These are phyloP conservation scores for Dromococcyx pavoninus DNA, from an alignment of 2,797 vertebrate genomes.

Conservation along the genomic window DNA sequence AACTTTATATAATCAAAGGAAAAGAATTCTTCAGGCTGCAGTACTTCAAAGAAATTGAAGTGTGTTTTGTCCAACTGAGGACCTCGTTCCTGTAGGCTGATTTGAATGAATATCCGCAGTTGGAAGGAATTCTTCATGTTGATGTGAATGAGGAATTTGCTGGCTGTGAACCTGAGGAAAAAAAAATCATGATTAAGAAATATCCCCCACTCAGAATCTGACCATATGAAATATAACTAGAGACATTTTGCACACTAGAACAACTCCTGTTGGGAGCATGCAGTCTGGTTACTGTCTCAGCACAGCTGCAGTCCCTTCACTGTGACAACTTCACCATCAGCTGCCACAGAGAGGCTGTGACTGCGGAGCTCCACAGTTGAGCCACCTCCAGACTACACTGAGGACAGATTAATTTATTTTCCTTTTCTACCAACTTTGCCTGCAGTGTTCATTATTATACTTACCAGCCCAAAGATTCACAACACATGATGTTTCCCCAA, in stretches of 20 bases:
- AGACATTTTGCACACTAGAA: slow-evolving; percentile 11
- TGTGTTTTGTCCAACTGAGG: background rate
- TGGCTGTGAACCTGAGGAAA: background rate
- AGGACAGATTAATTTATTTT: slow-evolving; percentile 62
- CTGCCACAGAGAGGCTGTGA: slow-evolving; percentile 33
- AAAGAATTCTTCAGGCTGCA: background rate
- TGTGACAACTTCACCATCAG: slow-evolving; percentile 54
- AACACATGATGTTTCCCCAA: slow-evolving; percentile 32
- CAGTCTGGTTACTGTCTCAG: slow-evolving; percentile 58
- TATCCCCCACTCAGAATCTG: background rate
- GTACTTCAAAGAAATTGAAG: background rate
- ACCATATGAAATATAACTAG: background rate
- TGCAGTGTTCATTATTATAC: slow-evolving; percentile 46
- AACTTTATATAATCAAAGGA: background rate
- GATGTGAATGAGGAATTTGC: background rate
- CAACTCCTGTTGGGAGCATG: slow-evolving; percentile 43
- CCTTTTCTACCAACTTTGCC: slow-evolving; percentile 43
- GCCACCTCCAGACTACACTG: slow-evolving; percentile 13
- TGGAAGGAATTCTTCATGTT: slow-evolving; percentile 13
- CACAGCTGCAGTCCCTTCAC: slow-evolving; percentile 62
- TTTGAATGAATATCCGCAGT: background rate
- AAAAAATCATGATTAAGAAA: slow-evolving; percentile 33
- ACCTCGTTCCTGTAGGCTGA: background rate
- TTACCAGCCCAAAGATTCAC: slow-evolving; percentile 19
- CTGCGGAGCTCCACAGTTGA: slow-evolving; percentile 23